Percentiles rank a stretch among this genome's conserved stretches.
Conservation (phyloP, 2,797 vertebrate species). For the Cuculus canorus region DNA sequence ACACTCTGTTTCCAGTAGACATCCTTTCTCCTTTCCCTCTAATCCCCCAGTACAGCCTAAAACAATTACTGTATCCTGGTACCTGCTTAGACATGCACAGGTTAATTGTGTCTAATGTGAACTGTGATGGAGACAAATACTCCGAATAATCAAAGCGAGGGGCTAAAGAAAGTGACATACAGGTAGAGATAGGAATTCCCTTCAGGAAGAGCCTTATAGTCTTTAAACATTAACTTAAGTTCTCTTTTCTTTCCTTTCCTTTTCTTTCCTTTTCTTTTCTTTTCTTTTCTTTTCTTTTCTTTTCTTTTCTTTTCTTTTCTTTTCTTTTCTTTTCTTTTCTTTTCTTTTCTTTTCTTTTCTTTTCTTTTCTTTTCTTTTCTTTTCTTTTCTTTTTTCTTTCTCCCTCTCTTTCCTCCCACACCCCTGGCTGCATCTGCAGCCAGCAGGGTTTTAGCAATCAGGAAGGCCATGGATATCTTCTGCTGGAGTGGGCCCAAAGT, state of each 20-base stretch:
- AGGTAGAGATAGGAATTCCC: neutral
- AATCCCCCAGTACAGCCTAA: neutral
- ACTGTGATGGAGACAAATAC: neutral
- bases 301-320: too few relatives aligned
- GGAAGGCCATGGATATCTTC: conserved; percentile 13
- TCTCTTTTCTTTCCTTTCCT: too few relatives aligned
- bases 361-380: too few relatives aligned
- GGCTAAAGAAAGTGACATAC: neutral
- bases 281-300: too few relatives aligned
- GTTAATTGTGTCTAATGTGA: neutral
- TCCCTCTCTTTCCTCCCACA: neutral
- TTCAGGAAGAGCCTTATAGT: neutral
- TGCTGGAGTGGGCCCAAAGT: neutral
- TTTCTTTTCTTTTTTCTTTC: too few relatives aligned
- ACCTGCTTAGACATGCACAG: neutral
- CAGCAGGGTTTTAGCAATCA: conserved; percentile 7
- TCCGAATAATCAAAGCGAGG: neutral
- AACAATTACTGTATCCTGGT: neutral
- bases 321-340: too few relatives aligned
- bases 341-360: too few relatives aligned
- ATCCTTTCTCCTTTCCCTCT: neutral
- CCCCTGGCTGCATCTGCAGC: conserved; percentile 6
- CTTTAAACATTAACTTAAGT: neutral
- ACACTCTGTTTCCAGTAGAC: neutral
- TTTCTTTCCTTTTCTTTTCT: too few relatives aligned